A percentile compares a stretch with the other conserved stretches of the same genome.
phyloP scores from a whole-genome alignment of 2,797 vertebrate species.

The Schizopygopsis pylzovi region DNA sequence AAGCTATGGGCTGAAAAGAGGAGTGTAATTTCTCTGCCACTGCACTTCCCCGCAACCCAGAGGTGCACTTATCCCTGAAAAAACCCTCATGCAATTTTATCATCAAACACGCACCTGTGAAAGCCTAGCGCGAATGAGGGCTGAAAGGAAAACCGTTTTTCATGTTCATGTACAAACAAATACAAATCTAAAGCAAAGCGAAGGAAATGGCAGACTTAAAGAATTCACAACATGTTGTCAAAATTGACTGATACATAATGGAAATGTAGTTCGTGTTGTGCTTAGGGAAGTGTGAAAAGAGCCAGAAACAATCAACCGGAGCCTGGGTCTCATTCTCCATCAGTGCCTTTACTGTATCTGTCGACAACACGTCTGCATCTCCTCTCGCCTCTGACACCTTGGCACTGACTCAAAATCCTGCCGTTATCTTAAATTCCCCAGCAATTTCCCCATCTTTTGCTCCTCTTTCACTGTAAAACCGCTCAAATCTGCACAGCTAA shows the following conservation, averaged over 20 bases:
- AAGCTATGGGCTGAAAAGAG: constrained; percentile 30
- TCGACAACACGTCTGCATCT: constrained; percentile 12
- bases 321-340: constrained; percentile 39
- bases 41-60: constrained; percentile 53
- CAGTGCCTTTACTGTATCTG: constrained; percentile 33
- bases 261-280: constrained; percentile 37
- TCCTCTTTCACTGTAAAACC: constrained; percentile 18
- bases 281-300: constrained; percentile 36
- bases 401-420: constrained; percentile 14
- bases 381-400: constrained; percentile 7
- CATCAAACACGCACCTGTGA: constrained; percentile 58
- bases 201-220: constrained; percentile 50
- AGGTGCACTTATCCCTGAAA: constrained; percentile 56
- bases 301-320: constrained; percentile 37
- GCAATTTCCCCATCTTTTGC: constrained; percentile 6
- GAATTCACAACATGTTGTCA: constrained; percentile 49
- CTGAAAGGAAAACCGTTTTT: constrained; percentile 34
- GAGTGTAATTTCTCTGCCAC: constrained; percentile 53
- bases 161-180: constrained; percentile 48
- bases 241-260: constrained; percentile 50
- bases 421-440: not conserved
- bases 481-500: constrained; percentile 20
- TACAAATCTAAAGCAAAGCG: constrained; percentile 48
- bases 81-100: constrained; percentile 58
- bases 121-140: constrained; percentile 41